These are phyloP conservation scores for Atherinomorus stipes DNA, from an alignment of 2,113 vertebrate genomes.

Conservation along the genomic window DNA sequence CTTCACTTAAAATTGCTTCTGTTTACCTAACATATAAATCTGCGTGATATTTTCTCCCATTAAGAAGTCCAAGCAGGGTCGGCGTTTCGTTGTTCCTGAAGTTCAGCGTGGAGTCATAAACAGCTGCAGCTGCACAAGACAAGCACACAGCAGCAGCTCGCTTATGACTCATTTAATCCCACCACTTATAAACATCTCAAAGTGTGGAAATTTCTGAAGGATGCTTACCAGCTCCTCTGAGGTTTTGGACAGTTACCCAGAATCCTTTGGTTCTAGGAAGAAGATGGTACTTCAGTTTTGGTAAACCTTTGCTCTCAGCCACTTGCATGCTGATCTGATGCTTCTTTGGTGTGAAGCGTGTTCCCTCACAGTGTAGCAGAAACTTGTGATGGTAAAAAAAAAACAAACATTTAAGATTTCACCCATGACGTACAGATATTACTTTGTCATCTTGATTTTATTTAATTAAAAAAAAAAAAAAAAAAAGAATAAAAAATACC, in stretches of 20 bases:
- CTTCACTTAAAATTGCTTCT: not conserved
- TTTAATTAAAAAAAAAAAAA: too few relatives aligned
- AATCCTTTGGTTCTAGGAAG: constrained; percentile 97
- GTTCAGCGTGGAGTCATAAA: constrained; percentile 98
- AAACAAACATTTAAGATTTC: not conserved
- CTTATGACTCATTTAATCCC: constrained; percentile 11
- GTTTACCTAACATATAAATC: constrained; percentile 93
- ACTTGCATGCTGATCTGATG: constrained; percentile 97
- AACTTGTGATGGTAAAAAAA: constrained; percentile 81
- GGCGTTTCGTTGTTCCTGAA: constrained; percentile 94
- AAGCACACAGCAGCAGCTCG: constrained; percentile 35
- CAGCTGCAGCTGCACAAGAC: constrained; percentile 89
- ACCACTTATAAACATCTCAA: not conserved
- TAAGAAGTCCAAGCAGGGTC: constrained; percentile 91
- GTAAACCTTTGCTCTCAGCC: constrained; percentile 93
- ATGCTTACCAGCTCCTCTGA: constrained; percentile 92
- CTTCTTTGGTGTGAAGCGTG: constrained; percentile 94
- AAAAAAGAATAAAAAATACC: too few relatives aligned
- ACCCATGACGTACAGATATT: constrained; percentile 4
- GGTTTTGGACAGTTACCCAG: constrained; percentile 91
- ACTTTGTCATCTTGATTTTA: not conserved
- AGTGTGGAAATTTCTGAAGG: not conserved
- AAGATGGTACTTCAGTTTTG: constrained; percentile 94
- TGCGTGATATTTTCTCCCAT: constrained; percentile 94
- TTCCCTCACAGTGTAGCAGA: constrained; percentile 95